Percentiles rank a stretch among this genome's conserved stretches.
Conservation (phyloP, 2,888 invertebrate species). For the Ophioninae sp. region DNA sequence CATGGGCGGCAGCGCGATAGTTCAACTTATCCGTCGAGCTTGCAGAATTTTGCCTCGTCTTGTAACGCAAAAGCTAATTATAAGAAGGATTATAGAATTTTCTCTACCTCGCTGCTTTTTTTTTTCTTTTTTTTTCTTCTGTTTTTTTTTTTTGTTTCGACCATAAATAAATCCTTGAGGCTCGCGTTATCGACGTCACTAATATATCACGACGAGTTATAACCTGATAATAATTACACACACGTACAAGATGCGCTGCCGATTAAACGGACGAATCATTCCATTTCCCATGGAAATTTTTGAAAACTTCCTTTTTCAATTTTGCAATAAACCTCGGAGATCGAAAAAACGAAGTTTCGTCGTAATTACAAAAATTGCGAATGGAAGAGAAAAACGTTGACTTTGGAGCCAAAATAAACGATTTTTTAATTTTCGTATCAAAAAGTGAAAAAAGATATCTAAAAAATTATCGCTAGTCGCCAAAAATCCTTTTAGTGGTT, state of each 20-base stretch:
- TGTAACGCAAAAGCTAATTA: conserved; percentile 35
- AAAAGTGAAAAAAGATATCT: no score
- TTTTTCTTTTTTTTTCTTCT: background rate
- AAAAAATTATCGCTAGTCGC: no score
- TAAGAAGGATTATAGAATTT: conserved; percentile 17
- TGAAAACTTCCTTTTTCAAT: background rate
- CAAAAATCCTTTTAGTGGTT: no score
- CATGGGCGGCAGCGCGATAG: conserved; percentile 11
- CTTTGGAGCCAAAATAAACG: no score
- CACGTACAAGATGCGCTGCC: background rate
- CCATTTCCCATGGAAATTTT: background rate
- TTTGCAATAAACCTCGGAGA: no score
- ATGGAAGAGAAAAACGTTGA: no score
- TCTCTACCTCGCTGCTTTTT: background rate
- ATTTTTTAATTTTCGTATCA: no score
- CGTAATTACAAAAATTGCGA: no score
- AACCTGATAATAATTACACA: background rate
- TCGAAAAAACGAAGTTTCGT: no score
- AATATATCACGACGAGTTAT: background rate
- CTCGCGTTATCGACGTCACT: background rate
- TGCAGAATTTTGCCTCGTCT: conserved; percentile 19
- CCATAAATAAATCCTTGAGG: background rate
- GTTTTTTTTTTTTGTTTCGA: background rate
- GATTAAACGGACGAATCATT: background rate
- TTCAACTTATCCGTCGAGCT: conserved; percentile 16